Percentiles rank a stretch among this genome's conserved stretches.
These are phyloP conservation scores for Eudiplozoon nipponicum DNA, from an alignment of 2,888 invertebrate species.

Conservation along the genomic window DNA sequence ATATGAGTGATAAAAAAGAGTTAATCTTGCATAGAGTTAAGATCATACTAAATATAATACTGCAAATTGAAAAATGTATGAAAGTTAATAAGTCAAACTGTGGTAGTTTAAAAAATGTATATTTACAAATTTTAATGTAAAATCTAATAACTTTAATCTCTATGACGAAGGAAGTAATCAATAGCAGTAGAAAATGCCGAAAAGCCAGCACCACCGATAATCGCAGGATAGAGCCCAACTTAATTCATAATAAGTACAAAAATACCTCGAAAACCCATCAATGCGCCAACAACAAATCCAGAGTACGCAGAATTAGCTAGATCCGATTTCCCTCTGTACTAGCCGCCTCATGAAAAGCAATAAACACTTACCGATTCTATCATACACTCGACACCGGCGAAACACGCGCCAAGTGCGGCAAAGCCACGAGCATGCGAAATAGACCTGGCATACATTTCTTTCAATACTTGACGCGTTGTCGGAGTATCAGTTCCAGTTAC, in stretches of 20 bases:
- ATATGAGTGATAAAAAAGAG: too few species aligned
- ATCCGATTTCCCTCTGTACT: slow-evolving; percentile 55
- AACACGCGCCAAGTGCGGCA: slow-evolving; percentile 65
- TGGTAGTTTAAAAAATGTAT: too few species aligned
- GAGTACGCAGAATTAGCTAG: slow-evolving; percentile 84
- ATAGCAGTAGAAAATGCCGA: slow-evolving; percentile 80
- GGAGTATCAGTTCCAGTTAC: slow-evolving; percentile 33
- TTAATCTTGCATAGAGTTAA: too few species aligned
- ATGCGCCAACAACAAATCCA: slow-evolving; percentile 63
- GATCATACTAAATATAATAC: too few species aligned
- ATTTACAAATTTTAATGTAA: too few species aligned
- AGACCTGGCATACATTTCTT: slow-evolving; percentile 63
- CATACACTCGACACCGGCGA: slow-evolving; percentile 67
- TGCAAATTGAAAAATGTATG: too few species aligned
- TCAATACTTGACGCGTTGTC: slow-evolving; percentile 49
- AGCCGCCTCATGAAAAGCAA: slow-evolving; percentile 16
- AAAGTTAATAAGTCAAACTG: too few species aligned
- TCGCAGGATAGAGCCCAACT: slow-evolving; percentile 68
- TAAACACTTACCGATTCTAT: slow-evolving; percentile 45
- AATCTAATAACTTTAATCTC: too few species aligned
- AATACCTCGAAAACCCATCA: slow-evolving; percentile 34
- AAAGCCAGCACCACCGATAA: slow-evolving; percentile 75
- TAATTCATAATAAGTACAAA: slow-evolving; percentile 23
- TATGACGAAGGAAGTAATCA: slow-evolving; percentile 66
- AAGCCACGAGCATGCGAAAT: slow-evolving; percentile 82